Evolutionary conservation across 2,113 vertebrate genomes (phyloP).

Genomic region (Catharus minimus): DNA sequence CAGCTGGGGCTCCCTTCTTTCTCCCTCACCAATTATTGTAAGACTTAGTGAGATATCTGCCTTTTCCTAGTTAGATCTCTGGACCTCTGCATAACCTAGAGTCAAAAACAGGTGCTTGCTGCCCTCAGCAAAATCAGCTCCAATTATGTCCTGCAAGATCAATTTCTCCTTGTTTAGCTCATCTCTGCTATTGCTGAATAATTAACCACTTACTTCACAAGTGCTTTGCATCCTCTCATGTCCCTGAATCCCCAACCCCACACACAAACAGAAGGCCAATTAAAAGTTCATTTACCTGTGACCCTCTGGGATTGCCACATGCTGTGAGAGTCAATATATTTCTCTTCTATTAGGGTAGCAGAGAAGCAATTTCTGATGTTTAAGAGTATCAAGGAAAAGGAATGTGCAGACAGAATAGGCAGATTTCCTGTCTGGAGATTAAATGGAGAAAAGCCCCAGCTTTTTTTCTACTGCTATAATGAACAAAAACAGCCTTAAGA

Average conservation of each 20-base stretch:
- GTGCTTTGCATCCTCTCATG: neutral
- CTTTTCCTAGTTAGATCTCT: neutral
- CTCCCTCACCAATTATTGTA: neutral
- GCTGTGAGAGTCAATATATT: neutral
- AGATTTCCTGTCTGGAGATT: neutral
- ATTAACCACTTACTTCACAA: slow-evolving; percentile 28
- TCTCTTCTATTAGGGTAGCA: neutral
- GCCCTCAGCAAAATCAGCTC: neutral
- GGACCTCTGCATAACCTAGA: neutral
- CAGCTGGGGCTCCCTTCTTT: neutral
- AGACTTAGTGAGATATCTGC: neutral
- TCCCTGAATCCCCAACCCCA: neutral
- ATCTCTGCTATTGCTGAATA: slow-evolving; percentile 21
- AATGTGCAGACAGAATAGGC: neutral
- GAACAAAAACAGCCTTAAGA: neutral
- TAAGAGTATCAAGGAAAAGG: neutral
- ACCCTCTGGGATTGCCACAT: neutral
- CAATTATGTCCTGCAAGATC: neutral
- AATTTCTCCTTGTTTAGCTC: neutral
- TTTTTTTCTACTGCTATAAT: neutral
- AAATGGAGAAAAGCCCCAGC: neutral
- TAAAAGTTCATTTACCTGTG: slow-evolving; percentile 30
- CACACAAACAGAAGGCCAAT: neutral
- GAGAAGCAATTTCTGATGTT: neutral
- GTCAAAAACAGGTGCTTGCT: neutral